phyloP scores from a whole-genome alignment of 37 sponge, comb jelly and placozoan species.

The Hormiphora californensis region DNA sequence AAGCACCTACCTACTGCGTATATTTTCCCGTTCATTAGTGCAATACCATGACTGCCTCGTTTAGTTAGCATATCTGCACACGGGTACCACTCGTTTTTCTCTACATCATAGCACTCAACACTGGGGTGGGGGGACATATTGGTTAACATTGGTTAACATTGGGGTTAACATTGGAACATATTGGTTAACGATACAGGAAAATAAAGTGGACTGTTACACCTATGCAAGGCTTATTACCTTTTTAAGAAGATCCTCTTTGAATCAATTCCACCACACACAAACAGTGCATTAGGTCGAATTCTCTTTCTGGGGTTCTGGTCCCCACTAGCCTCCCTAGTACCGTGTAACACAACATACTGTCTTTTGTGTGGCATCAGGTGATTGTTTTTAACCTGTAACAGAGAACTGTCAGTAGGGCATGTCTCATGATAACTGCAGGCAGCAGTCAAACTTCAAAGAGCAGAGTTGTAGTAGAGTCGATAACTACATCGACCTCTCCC shows the following conservation, averaged over 20 bases:
- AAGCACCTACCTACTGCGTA: slow-evolving; percentile 45
- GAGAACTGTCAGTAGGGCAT: too few species aligned
- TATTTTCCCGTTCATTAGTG: slow-evolving; percentile 54
- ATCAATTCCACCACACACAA: slow-evolving; percentile 45
- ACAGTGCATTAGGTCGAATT: slow-evolving; percentile 43
- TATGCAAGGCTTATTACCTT: too few species aligned
- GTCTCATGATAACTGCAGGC: too few species aligned
- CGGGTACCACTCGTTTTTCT: slow-evolving; percentile 28
- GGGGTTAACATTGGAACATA: too few species aligned
- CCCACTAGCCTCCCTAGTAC: neutral
- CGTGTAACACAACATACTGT: slow-evolving; percentile 6
- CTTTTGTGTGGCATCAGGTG: slow-evolving; percentile 50
- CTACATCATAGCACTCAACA: slow-evolving; percentile 53
- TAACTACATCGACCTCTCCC: too few species aligned
- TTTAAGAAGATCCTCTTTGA: slow-evolving; percentile 29
- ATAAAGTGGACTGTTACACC: too few species aligned
- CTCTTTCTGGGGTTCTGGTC: slow-evolving; percentile 20
- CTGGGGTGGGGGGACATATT: neutral
- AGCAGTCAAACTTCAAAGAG: too few species aligned
- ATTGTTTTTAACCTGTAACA: slow-evolving; percentile 20
- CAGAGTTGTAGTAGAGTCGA: too few species aligned
- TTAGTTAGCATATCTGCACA: slow-evolving; percentile 51
- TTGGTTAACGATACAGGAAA: too few species aligned
- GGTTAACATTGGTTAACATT: too few species aligned
- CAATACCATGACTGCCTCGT: slow-evolving; percentile 52